These are phyloP conservation scores for Microtus californicus DNA, from an alignment of 2,797 vertebrate species.

Conservation along the genomic window DNA sequence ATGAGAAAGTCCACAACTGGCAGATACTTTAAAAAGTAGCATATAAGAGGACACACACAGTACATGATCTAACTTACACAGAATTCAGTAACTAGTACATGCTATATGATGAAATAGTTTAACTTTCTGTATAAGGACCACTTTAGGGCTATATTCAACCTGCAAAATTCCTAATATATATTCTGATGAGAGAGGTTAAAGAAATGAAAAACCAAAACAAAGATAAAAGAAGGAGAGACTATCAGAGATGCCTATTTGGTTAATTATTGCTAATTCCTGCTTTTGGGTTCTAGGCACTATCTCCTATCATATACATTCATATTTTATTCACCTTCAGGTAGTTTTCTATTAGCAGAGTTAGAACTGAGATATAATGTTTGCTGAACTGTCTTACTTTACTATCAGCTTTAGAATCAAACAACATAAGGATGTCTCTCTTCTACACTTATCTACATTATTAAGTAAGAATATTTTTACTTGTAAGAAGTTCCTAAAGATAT, in stretches of 20 bases:
- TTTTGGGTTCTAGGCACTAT: neutral
- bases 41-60: neutral
- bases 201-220: neutral
- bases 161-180: neutral
- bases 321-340: slow-evolving; percentile 13
- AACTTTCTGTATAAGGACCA: neutral
- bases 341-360: neutral
- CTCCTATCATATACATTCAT: neutral
- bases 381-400: slow-evolving; percentile 29
- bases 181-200: neutral
- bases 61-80: neutral
- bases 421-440: slow-evolving; percentile 18
- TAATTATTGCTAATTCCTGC: slow-evolving; percentile 3
- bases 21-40: neutral
- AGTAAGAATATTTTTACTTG: slow-evolving; percentile 42
- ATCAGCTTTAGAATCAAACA: slow-evolving; percentile 48
- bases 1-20: slow-evolving; percentile 37
- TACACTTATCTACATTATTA: slow-evolving; percentile 29
- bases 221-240: neutral
- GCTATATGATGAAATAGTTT: neutral
- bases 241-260: neutral
- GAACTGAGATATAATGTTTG: neutral
- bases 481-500: slow-evolving; percentile 41
- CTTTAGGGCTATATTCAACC: neutral
- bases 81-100: neutral